Percentiles rank a stretch among this genome's conserved stretches.
These are phyloP conservation scores for Clinocottus analis DNA, from an alignment of 2,113 vertebrate species.

Conservation along the genomic window DNA sequence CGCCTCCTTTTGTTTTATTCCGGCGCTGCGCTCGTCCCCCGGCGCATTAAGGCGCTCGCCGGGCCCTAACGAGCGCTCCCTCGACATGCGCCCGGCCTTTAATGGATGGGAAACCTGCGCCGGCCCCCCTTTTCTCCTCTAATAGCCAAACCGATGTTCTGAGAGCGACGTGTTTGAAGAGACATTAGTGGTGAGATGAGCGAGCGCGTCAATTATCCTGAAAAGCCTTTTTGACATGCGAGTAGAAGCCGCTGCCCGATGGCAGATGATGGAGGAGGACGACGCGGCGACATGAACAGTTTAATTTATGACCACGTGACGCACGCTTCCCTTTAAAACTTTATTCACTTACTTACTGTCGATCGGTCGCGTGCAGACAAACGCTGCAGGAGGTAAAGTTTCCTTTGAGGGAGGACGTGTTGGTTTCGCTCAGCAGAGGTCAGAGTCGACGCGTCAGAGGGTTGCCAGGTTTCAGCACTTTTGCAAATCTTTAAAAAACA, in stretches of 20 bases:
- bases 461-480: no score
- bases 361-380: background rate
- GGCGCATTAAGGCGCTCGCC: constrained; percentile 61
- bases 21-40: constrained; percentile 64
- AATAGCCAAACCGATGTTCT: constrained; percentile 18
- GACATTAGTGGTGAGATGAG: background rate
- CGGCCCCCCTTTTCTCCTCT: background rate
- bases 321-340: no score
- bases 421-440: no score
- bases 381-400: background rate
- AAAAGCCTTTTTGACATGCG: constrained; percentile 39
- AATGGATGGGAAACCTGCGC: constrained; percentile 61
- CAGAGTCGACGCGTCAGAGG: no score
- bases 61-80: constrained; percentile 66
- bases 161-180: constrained; percentile 13
- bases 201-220: background rate
- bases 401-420: no score
- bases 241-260: no score
- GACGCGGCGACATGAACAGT: no score
- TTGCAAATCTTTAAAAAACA: no score
- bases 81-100: constrained; percentile 29
- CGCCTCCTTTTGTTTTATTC: constrained; percentile 49
- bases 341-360: background rate
- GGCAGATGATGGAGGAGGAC: no score
- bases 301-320: no score